Percentiles rank a stretch among this genome's conserved stretches.
Evolutionary conservation across 2,888 invertebrate species (phyloP).

Genomic region (Heterodera filipjevi): DNA sequence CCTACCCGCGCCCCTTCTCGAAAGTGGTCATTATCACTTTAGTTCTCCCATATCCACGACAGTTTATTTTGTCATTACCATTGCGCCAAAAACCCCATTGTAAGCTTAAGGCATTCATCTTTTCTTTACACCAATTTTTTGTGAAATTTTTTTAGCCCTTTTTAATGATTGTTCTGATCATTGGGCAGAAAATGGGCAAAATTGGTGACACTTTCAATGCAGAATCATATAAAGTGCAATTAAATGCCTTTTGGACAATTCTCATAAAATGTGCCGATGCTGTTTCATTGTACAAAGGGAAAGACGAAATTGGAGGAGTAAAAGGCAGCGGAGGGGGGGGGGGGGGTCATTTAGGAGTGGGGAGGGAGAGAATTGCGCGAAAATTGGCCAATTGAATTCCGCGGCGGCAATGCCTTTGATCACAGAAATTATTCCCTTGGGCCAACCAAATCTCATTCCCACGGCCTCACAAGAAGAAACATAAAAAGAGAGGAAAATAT

Average conservation of each 20-base stretch:
- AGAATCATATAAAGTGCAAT: background rate
- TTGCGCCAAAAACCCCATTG: background rate
- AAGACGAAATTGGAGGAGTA: background rate
- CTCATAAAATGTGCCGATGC: background rate
- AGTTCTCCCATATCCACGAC: background rate
- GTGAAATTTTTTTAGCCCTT: background rate
- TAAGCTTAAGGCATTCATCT: background rate
- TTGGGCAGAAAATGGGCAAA: background rate
- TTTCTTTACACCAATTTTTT: too few species aligned
- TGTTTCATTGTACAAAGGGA: background rate
- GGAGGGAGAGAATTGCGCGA: background rate
- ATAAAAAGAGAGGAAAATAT: background rate
- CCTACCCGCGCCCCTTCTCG: too few species aligned
- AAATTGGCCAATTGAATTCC: background rate
- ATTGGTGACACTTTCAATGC: background rate
- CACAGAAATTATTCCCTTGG: too few species aligned
- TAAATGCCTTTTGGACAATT: constrained; percentile 3
- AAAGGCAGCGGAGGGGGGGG: background rate
- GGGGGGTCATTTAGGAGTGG: background rate
- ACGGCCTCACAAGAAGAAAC: constrained; percentile 3
- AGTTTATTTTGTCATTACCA: background rate
- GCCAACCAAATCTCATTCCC: too few species aligned
- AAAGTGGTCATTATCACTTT: background rate
- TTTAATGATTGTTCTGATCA: background rate
- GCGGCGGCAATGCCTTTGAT: background rate